Evolutionary conservation across 53 echinoderm and acorn worm species (phyloP).

Genomic region (Paracentrotus lividus): DNA sequence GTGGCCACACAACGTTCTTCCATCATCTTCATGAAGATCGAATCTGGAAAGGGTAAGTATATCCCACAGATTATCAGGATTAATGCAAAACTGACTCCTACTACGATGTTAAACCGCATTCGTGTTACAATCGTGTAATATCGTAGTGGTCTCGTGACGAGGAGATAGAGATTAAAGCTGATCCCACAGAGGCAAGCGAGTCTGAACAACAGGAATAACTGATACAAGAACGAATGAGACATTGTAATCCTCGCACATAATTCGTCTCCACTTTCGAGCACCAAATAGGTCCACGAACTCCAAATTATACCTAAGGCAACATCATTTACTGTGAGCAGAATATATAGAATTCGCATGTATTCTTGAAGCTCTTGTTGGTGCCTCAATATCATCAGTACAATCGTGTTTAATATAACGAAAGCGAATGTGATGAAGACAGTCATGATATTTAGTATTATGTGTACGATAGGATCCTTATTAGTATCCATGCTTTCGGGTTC

Average conservation of each 20-base stretch:
- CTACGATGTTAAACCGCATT: background rate
- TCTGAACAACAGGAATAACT: background rate
- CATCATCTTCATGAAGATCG: background rate
- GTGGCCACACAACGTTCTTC: background rate
- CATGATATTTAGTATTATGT: background rate
- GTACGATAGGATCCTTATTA: background rate
- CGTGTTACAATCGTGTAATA: conserved; percentile 23
- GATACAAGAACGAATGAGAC: background rate
- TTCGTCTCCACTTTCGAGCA: background rate
- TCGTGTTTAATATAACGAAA: background rate
- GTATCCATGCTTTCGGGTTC: background rate
- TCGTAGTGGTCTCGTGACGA: conserved; percentile 14
- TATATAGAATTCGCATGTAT: background rate
- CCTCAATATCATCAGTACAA: background rate
- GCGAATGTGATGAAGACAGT: background rate
- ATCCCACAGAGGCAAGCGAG: background rate
- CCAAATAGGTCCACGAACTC: background rate
- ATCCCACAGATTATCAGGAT: background rate
- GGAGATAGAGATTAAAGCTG: too few relatives aligned
- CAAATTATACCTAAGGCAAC: background rate
- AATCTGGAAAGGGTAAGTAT: background rate
- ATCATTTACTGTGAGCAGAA: background rate
- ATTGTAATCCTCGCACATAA: background rate
- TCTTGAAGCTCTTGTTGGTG: background rate
- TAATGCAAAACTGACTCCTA: background rate